Conservation (phyloP, 2,797 vertebrate genomes). For the Melanotaenia parkinsoni region DNA sequence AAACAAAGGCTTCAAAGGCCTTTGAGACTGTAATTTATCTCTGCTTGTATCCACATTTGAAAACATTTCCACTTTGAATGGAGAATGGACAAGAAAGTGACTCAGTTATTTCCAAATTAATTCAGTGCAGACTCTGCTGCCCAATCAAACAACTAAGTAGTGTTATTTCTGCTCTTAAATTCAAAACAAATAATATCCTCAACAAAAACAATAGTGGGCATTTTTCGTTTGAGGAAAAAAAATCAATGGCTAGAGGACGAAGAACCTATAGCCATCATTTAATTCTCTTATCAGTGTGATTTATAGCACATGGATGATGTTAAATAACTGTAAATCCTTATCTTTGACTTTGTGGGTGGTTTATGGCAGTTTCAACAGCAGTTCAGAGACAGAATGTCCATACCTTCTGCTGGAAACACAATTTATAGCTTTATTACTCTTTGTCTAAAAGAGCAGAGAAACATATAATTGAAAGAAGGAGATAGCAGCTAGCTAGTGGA, state of each 20-base stretch:
- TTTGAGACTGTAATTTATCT: slow-evolving; percentile 10
- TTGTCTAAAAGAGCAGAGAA: slow-evolving; percentile 82
- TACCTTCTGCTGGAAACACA: slow-evolving; percentile 68
- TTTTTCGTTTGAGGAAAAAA: slow-evolving; percentile 53
- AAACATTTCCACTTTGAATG: slow-evolving; percentile 21
- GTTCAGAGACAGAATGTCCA: slow-evolving; percentile 81
- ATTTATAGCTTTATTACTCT: slow-evolving; percentile 87
- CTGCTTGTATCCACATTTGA: slow-evolving; percentile 4
- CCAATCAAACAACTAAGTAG: slow-evolving; percentile 60
- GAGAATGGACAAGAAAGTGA: slow-evolving; percentile 28
- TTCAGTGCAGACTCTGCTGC: slow-evolving; percentile 32
- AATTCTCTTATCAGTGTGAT: slow-evolving; percentile 83
- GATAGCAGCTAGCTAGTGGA: slow-evolving; percentile 68
- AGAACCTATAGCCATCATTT: slow-evolving; percentile 80
- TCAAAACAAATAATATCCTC: slow-evolving; percentile 73
- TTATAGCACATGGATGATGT: slow-evolving; percentile 78
- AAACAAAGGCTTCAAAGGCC: slow-evolving; percentile 17
- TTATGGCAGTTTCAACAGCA: slow-evolving; percentile 83
- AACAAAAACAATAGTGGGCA: slow-evolving; percentile 71
- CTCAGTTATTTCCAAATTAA: slow-evolving; percentile 44
- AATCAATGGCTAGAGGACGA: slow-evolving; percentile 82
- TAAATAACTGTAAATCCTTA: slow-evolving; percentile 87
- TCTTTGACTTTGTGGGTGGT: slow-evolving; percentile 83
- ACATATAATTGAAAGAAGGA: slow-evolving; percentile 82
- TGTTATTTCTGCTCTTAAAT: slow-evolving; percentile 55